phyloP scores from a whole-genome alignment of 2,797 vertebrate species.

The Sebastes hubbsi region DNA sequence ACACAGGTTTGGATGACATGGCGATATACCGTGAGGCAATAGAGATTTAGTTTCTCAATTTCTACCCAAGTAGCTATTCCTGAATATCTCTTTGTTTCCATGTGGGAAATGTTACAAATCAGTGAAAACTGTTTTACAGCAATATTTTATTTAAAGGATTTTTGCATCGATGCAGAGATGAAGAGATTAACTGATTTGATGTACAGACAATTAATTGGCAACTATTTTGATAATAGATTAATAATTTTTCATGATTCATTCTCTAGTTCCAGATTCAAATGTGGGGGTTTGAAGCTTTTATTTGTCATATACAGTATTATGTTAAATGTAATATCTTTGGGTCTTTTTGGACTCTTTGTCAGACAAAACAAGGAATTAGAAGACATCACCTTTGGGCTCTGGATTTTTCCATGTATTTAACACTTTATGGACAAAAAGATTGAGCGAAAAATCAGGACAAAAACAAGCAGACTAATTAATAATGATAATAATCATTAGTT shows the following conservation, averaged over 20 bases:
- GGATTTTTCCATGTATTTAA: neutral
- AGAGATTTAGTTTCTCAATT: neutral
- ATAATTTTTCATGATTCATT: neutral
- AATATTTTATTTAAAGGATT: neutral
- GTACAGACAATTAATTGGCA: neutral
- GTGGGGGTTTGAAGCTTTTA: neutral
- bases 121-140: neutral
- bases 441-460: neutral
- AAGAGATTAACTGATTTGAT: neutral
- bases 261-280: neutral
- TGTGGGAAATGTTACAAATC: neutral
- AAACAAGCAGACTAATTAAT: neutral
- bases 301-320: neutral
- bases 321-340: neutral
- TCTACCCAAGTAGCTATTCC: neutral
- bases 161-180: neutral
- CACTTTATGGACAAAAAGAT: neutral
- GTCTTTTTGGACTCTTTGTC: neutral
- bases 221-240: neutral
- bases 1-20: neutral
- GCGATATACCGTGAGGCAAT: neutral
- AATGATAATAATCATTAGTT: neutral
- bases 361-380: neutral
- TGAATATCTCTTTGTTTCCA: neutral
- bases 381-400: neutral